A percentile compares a stretch with the other conserved stretches of the same genome.
These are phyloP conservation scores for Pogonomyrmex californicus DNA, from an alignment of 1,140 invertebrate genomes.

Conservation along the genomic window DNA sequence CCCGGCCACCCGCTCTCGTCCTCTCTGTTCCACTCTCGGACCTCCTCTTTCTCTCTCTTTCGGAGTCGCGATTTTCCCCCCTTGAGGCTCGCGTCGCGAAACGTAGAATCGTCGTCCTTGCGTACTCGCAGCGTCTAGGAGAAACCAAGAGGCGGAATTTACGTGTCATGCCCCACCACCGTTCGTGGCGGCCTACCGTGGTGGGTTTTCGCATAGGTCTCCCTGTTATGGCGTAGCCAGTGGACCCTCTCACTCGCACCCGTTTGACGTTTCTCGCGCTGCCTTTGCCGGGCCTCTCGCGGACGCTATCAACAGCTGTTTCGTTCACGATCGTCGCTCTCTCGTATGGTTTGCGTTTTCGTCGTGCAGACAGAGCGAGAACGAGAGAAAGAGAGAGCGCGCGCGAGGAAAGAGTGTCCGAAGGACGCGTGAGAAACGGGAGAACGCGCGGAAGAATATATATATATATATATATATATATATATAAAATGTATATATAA, in stretches of 20 bases:
- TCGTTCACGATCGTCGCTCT: conserved; percentile 75
- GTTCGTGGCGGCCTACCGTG: conserved; percentile 31
- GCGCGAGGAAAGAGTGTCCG: not conserved
- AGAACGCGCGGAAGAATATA: conserved; percentile 16
- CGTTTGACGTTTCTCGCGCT: conserved; percentile 74
- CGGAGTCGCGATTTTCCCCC: conserved; percentile 46
- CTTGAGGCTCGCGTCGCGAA: conserved; percentile 64
- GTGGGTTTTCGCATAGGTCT: conserved; percentile 69
- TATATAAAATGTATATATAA: not conserved
- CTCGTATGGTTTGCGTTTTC: conserved; percentile 62
- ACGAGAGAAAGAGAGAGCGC: not conserved
- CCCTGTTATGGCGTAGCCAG: conserved; percentile 69
- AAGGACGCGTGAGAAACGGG: conserved; percentile 16
- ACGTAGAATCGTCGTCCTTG: conserved; percentile 70
- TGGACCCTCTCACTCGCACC: conserved; percentile 5
- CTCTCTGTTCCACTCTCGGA: not conserved
- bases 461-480: not conserved
- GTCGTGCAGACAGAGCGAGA: conserved; percentile 25
- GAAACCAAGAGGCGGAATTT: conserved; percentile 57
- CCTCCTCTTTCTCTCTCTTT: not conserved
- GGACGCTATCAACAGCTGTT: conserved; percentile 84
- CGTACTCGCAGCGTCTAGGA: conserved; percentile 56
- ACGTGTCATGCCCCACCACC: conserved; percentile 75
- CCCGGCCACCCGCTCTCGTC: not conserved
- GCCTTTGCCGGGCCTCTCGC: conserved; percentile 76